Evolutionary conservation across 2,797 vertebrate species (phyloP).

Genomic region (Hydrophis major): DNA sequence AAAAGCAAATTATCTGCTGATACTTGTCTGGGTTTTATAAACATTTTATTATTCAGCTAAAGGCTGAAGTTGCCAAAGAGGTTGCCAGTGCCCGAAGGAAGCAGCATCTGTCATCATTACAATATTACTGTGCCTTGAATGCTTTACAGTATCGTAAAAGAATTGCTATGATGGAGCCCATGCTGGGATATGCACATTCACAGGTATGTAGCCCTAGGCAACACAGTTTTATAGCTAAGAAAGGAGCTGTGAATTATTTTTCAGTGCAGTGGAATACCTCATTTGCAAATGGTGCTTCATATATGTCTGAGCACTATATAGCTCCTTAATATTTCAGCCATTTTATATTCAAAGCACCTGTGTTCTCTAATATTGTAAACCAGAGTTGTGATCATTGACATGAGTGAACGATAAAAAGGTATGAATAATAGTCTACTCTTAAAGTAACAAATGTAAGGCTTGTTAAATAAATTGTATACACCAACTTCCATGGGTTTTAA

Average conservation of each 20-base stretch:
- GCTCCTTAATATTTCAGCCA: background rate
- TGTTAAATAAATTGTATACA: background rate
- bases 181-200: slow-evolving; percentile 90
- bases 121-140: slow-evolving; percentile 96
- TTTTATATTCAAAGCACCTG: background rate
- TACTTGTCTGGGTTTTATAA: background rate
- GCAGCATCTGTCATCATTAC: slow-evolving; percentile 92
- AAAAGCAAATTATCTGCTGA: background rate
- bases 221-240: background rate
- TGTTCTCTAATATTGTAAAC: background rate
- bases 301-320: background rate
- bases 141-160: slow-evolving; percentile 94
- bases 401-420: background rate
- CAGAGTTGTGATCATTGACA: background rate
- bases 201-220: slow-evolving; percentile 77
- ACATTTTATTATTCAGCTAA: slow-evolving; percentile 74
- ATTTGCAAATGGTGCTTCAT: background rate
- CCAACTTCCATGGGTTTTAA: background rate
- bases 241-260: background rate
- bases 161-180: slow-evolving; percentile 92
- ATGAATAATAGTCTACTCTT: background rate
- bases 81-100: slow-evolving; percentile 91
- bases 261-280: background rate
- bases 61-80: slow-evolving; percentile 86
- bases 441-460: background rate